These are phyloP conservation scores for Liopterus haemorrhoidalis DNA, from an alignment of 2,888 invertebrate genomes.

Conservation along the genomic window DNA sequence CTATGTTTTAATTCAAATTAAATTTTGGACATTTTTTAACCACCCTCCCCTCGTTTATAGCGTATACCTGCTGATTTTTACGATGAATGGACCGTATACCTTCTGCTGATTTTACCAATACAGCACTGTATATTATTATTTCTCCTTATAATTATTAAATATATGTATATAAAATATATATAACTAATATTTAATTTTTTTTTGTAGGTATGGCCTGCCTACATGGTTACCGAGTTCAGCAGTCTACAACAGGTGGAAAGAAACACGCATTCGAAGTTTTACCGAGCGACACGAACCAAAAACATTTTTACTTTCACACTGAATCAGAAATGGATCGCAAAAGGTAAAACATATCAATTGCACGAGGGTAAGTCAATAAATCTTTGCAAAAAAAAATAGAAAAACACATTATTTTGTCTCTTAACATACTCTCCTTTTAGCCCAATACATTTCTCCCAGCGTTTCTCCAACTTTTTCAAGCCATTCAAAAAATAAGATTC, in stretches of 20 bases:
- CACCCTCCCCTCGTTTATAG: neutral
- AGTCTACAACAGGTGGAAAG: slow-evolving; percentile 75
- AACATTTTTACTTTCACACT: slow-evolving; percentile 87
- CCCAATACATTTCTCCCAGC: no score
- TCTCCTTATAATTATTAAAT: neutral
- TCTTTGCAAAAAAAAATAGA: no score
- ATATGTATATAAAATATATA: slow-evolving; percentile 1
- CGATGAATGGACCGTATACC: no score
- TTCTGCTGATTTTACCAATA: no score
- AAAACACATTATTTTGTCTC: no score
- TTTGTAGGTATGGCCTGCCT: slow-evolving; percentile 80
- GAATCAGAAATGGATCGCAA: slow-evolving; percentile 93
- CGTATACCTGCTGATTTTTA: no score
- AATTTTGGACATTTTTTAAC: neutral
- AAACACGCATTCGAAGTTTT: slow-evolving; percentile 88
- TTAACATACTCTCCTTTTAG: no score
- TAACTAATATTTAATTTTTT: slow-evolving; percentile 2
- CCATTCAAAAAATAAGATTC: no score
- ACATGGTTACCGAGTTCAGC: slow-evolving; percentile 89
- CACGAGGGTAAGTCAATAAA: no score
- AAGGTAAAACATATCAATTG: slow-evolving; percentile 55
- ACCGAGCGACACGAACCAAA: slow-evolving; percentile 79
- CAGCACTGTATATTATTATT: neutral
- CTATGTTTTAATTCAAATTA: no score
- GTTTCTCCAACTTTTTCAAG: no score